Conservation (phyloP, 2,797 vertebrate species). For the Huso huso region DNA sequence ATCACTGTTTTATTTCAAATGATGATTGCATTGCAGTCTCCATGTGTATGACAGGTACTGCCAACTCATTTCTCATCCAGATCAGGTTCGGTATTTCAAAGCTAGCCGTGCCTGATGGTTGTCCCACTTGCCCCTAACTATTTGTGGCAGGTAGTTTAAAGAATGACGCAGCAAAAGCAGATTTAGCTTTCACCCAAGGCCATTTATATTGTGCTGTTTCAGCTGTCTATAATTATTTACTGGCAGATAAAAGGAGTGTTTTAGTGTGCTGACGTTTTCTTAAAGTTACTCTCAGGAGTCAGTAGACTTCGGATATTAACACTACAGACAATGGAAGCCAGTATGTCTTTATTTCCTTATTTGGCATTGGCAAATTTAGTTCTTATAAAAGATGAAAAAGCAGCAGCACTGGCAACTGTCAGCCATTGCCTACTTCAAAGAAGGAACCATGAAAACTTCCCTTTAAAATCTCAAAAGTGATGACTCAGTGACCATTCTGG, state of each 20-base stretch:
- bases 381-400: too few relatives aligned
- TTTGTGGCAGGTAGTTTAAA: neutral
- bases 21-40: too few relatives aligned
- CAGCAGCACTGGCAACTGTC: too few relatives aligned
- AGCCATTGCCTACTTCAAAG: too few relatives aligned
- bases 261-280: conserved; percentile 34
- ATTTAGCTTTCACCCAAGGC: neutral
- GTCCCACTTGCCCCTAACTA: neutral
- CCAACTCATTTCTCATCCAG: neutral
- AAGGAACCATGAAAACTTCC: too few relatives aligned
- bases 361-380: too few relatives aligned
- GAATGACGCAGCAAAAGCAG: neutral
- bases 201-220: conserved; percentile 4
- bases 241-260: conserved; percentile 30
- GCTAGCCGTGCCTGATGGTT: neutral
- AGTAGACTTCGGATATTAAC: too few relatives aligned
- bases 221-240: conserved; percentile 29
- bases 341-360: too few relatives aligned
- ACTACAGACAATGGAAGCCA: too few relatives aligned
- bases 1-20: too few relatives aligned
- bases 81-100: neutral
- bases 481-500: too few relatives aligned
- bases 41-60: neutral
- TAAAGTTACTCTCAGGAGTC: conserved; percentile 26
- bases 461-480: too few relatives aligned